Base-by-base conservation (phyloP, 2,113 vertebrate species). In the Corythornis madagascariensis region DNA sequence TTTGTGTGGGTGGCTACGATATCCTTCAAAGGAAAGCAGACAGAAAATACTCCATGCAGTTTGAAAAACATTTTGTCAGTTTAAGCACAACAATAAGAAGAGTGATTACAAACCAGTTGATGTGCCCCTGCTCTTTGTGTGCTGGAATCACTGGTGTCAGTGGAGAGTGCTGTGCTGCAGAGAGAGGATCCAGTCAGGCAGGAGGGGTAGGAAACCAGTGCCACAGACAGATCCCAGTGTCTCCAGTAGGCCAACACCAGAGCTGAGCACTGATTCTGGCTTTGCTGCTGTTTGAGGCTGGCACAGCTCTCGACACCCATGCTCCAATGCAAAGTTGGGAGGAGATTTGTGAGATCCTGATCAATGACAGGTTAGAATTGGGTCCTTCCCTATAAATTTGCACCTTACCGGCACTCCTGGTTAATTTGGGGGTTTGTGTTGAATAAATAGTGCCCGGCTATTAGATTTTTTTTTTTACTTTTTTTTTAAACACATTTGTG, bases 391-490 rank as follows among this genome's bases (percentile, higher is more conserved):
- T 83, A 13, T n/a, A 33, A 79, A 70, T 72, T 60, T 90, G 25
- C 53, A 35, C 38, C 38, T 75, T 35, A 15, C 42, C 63, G 35
- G 28, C 76, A 5, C 56, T 59, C 45, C 40, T 53, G 16, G 87
- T 80, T 93, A 78, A 57, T 92, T 88, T 40, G 10, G 73, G 53
- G 59, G 16, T 89, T 94, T 93, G 43, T 86, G 42, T 42, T 70
- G 52, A 82, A 90, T 92, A 82, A 95, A 81, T 64, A 90, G 89
- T 31, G 59, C 65, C 76, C 61, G 70, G 43, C n/a, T 84, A 64
- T 92, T 89, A 28, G 19, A 21, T n/a, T 78, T 74, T 80, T 78
- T 74, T 80, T 22, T 28, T 91, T 24, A 24, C 21, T 43, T 75
- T 85, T 72, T 25, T 70, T 90, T 80, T 55, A 75, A 96, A 75